Base-by-base conservation (phyloP, 1,140 invertebrate species). In the Drosophila sechellia region DNA sequence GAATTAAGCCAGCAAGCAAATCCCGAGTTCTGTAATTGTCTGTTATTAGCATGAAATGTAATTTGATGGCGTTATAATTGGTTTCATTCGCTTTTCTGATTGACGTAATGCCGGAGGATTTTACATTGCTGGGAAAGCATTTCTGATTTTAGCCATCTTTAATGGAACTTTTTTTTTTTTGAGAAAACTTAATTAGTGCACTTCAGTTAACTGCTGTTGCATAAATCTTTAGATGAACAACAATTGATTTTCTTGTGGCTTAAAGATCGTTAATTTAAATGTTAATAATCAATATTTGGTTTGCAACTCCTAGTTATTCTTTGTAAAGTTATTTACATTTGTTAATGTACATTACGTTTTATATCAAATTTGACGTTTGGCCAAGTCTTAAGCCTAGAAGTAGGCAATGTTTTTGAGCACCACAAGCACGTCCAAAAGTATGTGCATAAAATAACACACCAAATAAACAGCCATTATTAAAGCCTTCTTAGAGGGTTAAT, bases 51-150 rank as follows among this genome's bases (percentile, higher is more conserved):
- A 27, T 42, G 50, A 56, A 71, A 34, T 70, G 68, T 71, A 70
- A 70, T 70, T 71, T 71, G 48, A 71, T 69, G 65, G 68, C 68
- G 68, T 70, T 71, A 71, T 71, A 71, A 71, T 71, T 71, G 68
- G 34, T 39, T 70, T 37, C 37, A 37, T 48, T 69, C 43, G 27
- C 42, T 65, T 40, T 27, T 6, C 61, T n/a, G 57, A 40, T 54
- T 68, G 50, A 39, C 27, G 49, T 25, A 25, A 46, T 46, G 42
- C 11, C 6, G 48, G 22, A 22, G 34, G 10, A 61, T 39, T 63
- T 46, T 37, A 42, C 31, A 17, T 42, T 37, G 31, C 20, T 31
- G 31, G 12, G 15, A 61, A 37, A 4, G 20, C 12, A 15, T 25
- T 1, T 20, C 6, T 25, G 4, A 20, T 3, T 20, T 43, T 20